phyloP scores from a whole-genome alignment of 2,888 invertebrate species.

The Amphipyra berbera region DNA sequence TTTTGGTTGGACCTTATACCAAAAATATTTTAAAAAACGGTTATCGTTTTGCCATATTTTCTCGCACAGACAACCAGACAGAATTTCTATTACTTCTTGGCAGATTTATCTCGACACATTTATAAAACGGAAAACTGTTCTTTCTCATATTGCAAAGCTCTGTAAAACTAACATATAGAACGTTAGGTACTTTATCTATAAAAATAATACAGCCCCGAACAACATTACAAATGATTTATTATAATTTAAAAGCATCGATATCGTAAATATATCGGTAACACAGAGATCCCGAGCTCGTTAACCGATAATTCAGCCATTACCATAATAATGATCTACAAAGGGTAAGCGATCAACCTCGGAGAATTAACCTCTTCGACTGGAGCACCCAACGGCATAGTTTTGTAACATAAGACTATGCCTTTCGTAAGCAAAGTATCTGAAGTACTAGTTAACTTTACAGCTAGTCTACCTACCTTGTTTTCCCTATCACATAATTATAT shows the following conservation, averaged over 20 bases:
- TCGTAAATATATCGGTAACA: constrained; percentile 19
- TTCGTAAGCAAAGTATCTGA: constrained; percentile 2
- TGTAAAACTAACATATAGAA: background rate
- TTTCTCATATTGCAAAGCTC: background rate
- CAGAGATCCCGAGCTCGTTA: constrained; percentile 23
- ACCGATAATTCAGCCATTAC: constrained; percentile 45
- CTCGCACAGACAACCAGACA: constrained; percentile 10
- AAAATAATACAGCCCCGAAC: background rate
- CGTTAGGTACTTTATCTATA: too few relatives aligned
- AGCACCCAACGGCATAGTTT: constrained; percentile 3
- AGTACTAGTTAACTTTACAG: background rate
- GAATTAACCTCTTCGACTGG: constrained; percentile 28
- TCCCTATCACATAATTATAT: too few relatives aligned
- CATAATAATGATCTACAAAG: constrained; percentile 41
- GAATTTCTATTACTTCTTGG: constrained; percentile 26
- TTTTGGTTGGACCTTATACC: too few relatives aligned
- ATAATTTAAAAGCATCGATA: constrained; percentile 8
- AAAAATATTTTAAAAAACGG: too few relatives aligned
- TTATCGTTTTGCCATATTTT: constrained; percentile 5
- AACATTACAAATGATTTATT: constrained; percentile 12
- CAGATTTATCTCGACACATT: constrained; percentile 41
- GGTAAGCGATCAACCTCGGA: constrained; percentile 33
- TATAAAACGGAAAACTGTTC: constrained; percentile 12
- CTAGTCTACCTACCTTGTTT: too few relatives aligned
- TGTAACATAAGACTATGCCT: constrained; percentile 8